Evolutionary conservation across 2,797 vertebrate species (phyloP), one percentile per base, ranked within the genome.

Genomic region (Mastacembelus armatus): DNA sequence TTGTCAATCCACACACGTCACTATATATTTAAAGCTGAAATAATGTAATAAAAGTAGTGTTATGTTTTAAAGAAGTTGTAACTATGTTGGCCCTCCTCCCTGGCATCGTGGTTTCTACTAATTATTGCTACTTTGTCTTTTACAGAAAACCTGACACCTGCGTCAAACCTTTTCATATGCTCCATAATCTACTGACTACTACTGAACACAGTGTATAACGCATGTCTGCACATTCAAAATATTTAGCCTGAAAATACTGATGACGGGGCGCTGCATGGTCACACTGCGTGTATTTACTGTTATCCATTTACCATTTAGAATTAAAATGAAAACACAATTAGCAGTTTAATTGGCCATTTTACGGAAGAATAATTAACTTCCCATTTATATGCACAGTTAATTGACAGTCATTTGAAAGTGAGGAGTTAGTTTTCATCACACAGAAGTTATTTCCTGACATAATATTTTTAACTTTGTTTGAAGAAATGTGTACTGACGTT

Each of bases 321-420:
- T 92, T 92, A 89, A 91, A 96, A 94, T 95, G 94, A 89, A 91
- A 91, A 87, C 80, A 88, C 80, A 95, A 95, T 97, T 96, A 96
- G 94, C 94, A 93, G 95, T 94, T 95, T 97, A 96, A 97, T 96
- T 96, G 94, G 92, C 95, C 95, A 93, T 96, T 96, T 95, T 94
- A 95, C 92, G 89, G 93, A 93, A 94, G 94, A 95, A 95, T 95
- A 95, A 96, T 95, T 96, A 96, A 95, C 95, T 95, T 93, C 94
- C 94, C 94, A 95, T 96, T 97, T 96, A 96, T 95, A 95, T 95
- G 94, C 94, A 91, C 95, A 95, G 96, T 97, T 96, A 97, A 98
- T 96, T 95, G 95, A 94, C 94, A 95, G 94, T 94, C 94, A 95
- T 96, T 94, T 94, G 92, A 94, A 95, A 94, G 93, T 93, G 59